Conservation (phyloP, 2,888 invertebrate species). For the Zeuzera pyrina region DNA sequence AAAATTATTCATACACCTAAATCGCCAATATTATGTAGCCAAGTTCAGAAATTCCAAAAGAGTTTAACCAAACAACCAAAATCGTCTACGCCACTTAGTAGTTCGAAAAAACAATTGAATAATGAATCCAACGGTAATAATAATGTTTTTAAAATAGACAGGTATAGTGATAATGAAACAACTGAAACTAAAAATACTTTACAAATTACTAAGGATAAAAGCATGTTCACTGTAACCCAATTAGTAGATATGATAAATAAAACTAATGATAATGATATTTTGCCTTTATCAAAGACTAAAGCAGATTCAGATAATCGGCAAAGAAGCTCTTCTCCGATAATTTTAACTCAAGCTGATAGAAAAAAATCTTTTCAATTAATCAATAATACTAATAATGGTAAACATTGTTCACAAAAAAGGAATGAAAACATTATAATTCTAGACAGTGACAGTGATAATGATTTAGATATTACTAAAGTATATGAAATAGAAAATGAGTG, state of each 20-base stretch:
- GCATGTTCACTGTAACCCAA: conserved; percentile 61
- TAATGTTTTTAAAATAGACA: too few relatives aligned
- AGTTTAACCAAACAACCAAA: conserved; percentile 26
- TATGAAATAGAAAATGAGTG: conserved; percentile 23
- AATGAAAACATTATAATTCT: conserved; percentile 48
- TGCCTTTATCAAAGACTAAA: conserved; percentile 3
- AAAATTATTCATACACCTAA: conserved; percentile 21
- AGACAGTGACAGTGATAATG: conserved; percentile 57
- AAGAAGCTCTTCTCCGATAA: conserved; percentile 47
- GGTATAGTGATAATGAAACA: conserved; percentile 10
- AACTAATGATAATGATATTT: conserved; percentile 22
- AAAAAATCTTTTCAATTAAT: conserved; percentile 25
- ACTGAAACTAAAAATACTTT: conserved; percentile 16
- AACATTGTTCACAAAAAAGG: conserved; percentile 15
- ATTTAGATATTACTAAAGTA: conserved; percentile 34
- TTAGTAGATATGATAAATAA: conserved; percentile 58
- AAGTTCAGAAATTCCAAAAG: conserved; percentile 34
- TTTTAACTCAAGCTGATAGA: conserved; percentile 47
- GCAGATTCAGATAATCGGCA: conserved; percentile 12
- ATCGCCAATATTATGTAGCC: conserved; percentile 52
- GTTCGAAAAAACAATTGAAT: conserved; percentile 27
- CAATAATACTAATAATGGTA: conserved; percentile 12
- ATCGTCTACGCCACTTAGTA: conserved; percentile 28
- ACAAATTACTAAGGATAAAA: conserved; percentile 36
- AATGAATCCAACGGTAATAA: conserved; percentile 20